Base-by-base conservation (phyloP, 2,113 vertebrate genomes). In the Stegostoma tigrinum region DNA sequence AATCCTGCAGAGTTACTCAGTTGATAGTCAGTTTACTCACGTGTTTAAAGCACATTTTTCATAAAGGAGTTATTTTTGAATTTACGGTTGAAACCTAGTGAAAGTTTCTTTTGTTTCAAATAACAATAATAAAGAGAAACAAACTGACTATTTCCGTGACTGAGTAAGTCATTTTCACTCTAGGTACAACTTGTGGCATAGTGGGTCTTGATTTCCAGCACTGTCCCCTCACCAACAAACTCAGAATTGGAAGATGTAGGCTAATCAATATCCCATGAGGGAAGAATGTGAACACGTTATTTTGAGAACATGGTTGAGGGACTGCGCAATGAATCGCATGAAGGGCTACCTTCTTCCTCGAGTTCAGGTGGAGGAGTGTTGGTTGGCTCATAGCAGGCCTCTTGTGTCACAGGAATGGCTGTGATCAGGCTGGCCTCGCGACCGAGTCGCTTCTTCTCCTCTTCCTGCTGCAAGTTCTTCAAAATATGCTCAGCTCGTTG, bases 381-480 rank as follows among this genome's bases (percentile, higher is more conserved):
- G 4, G 98, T 99, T 94, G 99, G 99, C 96, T 99, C 99, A 0
- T 99, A 99, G 96, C 99, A 99, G 95, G 99, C 98, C 97, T 99
- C 99, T 96, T 99, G 99, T 38, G 99, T 99, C 97, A 99, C 98
- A 0, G 99, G 98, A 96, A 99, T 99, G 96, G 99, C 99, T 0
- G 99, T 99, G 97, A 99, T 99, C 94, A 99, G 98, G 97, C 99
- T 99, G 96, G 99, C 99, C 97, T 99, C 99, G 4, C 99, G 97
- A 64, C 99, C 99, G 94, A 99, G 97, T 0, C 99, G 98, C 24
- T 99, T 98, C 97, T 99, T 99, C 97, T 99, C 99, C 75, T 99
- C 99, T 96, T 99, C 99, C 96, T 99, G 99, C 96, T 99, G 99
- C 97, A 99, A 97, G 97, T 99, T 99, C 97, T 99, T 99, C 96